A percentile compares a stretch with the other conserved stretches of the same genome.
Conservation (phyloP, 2,113 vertebrate genomes). For the Propithecus coquereli region DNA sequence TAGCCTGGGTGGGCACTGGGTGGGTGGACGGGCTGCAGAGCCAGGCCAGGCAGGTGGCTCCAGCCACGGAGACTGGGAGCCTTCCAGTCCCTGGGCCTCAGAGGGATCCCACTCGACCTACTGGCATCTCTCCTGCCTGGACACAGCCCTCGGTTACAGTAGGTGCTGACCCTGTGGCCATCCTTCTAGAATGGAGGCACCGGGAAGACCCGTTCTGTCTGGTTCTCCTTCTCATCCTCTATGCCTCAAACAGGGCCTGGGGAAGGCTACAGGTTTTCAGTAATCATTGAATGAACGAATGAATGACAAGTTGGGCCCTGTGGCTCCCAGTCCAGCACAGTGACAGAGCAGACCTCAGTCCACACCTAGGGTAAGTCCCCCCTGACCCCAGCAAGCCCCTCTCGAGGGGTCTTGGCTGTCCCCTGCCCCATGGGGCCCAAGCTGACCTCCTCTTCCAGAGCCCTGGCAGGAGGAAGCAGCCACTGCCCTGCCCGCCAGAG, state of each 20-base stretch:
- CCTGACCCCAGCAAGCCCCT: neutral
- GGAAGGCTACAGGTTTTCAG: neutral
- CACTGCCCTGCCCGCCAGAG: neutral
- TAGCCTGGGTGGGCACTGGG: fast-evolving
- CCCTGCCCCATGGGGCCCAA: neutral
- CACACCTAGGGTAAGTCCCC: too few species aligned
- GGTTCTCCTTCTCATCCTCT: neutral
- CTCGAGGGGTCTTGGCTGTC: neutral
- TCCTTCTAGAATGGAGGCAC: neutral
- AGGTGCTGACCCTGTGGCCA: fast-evolving
- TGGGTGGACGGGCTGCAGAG: fast-evolving
- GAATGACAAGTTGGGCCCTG: neutral
- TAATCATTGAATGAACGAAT: neutral
- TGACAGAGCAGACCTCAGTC: neutral
- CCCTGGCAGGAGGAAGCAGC: neutral
- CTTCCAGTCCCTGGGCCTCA: neutral
- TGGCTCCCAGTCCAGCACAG: neutral
- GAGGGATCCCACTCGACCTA: too few species aligned
- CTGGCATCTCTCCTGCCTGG: fast-evolving
- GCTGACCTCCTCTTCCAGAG: neutral
- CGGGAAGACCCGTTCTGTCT: neutral
- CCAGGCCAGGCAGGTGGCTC: neutral
- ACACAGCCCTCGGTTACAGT: fast-evolving
- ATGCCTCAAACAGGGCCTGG: neutral
- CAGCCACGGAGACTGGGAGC: neutral